Evolutionary conservation across 2,797 vertebrate genomes (phyloP), one percentile per base, ranked within the genome.

Genomic region (Tadarida brasiliensis): DNA sequence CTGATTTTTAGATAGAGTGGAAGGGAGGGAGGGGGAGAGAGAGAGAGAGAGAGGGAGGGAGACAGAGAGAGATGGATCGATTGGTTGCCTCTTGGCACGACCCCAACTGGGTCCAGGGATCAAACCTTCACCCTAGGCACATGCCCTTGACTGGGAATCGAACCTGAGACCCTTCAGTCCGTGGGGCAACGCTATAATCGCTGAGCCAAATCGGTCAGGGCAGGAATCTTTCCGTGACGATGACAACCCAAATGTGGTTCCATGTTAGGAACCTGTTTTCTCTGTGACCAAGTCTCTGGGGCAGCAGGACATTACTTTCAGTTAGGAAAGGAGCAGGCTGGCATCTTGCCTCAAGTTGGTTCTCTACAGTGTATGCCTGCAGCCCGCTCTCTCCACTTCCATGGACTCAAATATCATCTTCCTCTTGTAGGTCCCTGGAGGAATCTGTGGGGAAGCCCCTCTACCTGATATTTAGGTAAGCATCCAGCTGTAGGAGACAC

Each of bases 371-470:
- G 2, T 3, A 76, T 77, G 47, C 68, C 68, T 67, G 68, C 15
- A 47, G 44, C 28, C 15, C 16, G 0, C 26, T 59, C 33, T n/a
- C 35, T 49, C 33, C 12, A 0, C 24, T 39, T 17, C 11, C 0
- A 2, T 47, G 59, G 20, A 10, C 49, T 97, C 17, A 81, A 1
- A 0, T 11, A 0, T 81, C 39, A 22, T 26, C 0, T 19, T 70
- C 73, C 11, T 74, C 88, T 49, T 0, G 0, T 95, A 99, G 99
- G 98, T 99, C 99, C 35, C 98, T 99, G 98, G 99, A 99, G 98
- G 99, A 99, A 91, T 99, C 99, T 0, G 99, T 99, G 94, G 99
- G 99, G 92, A 99, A 99, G 95, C 99, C 99, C 0, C 99, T 99
- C 33, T 99, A 99, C 97, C 98, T 99, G 94, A 99, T 99, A 97